Evolutionary conservation across 2,888 invertebrate genomes (phyloP).

Genomic region (Drosophila kambysellisi): DNA sequence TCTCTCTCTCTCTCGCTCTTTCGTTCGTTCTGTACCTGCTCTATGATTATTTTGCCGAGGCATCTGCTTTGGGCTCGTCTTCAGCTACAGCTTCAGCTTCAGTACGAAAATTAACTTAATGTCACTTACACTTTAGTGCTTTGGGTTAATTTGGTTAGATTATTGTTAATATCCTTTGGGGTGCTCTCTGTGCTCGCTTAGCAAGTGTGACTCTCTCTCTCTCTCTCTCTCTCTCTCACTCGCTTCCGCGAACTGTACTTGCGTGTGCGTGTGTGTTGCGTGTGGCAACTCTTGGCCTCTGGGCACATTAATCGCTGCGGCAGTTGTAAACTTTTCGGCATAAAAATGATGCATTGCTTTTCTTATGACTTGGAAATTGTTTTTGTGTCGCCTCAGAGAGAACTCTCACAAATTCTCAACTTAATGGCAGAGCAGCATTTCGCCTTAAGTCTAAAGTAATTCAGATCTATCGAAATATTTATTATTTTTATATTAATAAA

Average conservation of each 20-base stretch:
- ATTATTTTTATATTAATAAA: not conserved
- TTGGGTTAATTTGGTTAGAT: constrained; percentile 84
- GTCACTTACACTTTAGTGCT: constrained; percentile 84
- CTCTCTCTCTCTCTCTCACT: not conserved
- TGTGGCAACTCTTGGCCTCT: constrained; percentile 27
- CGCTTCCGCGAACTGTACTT: not conserved
- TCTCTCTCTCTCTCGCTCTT: constrained; percentile 4
- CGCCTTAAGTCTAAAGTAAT: too few relatives aligned
- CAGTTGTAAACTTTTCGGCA: constrained; percentile 71
- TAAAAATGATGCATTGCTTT: constrained; percentile 74
- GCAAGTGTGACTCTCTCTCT: constrained; percentile 13
- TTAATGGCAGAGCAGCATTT: not conserved
- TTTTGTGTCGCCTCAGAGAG: constrained; percentile 35
- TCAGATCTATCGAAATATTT: not conserved
- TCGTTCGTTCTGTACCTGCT: constrained; percentile 15
- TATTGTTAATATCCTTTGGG: constrained; percentile 83
- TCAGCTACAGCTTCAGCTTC: constrained; percentile 41
- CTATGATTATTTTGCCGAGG: constrained; percentile 50
- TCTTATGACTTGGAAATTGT: constrained; percentile 61
- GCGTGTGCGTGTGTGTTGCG: constrained; percentile 11
- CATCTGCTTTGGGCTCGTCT: constrained; percentile 51
- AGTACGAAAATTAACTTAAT: constrained; percentile 82
- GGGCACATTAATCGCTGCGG: constrained; percentile 65
- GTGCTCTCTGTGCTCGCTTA: constrained; percentile 55
- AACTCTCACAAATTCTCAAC: constrained; percentile 17